Evolutionary conservation across 2,797 vertebrate genomes (phyloP).

Genomic region (Cyclopterus lumpus): DNA sequence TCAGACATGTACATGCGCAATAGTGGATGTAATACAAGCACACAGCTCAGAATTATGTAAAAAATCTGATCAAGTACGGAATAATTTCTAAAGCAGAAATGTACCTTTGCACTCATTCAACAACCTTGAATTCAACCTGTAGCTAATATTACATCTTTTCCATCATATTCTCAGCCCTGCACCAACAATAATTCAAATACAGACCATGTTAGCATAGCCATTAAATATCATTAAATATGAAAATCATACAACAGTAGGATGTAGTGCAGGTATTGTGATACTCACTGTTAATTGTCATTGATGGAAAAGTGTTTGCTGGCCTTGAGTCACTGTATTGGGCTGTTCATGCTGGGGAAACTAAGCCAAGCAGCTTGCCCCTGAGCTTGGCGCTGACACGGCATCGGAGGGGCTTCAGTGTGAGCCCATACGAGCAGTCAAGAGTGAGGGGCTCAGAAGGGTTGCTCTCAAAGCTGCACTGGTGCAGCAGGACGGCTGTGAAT

Average conservation of each 20-base stretch:
- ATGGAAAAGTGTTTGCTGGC: slow-evolving; percentile 69
- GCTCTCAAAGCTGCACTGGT: slow-evolving; percentile 92
- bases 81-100: slow-evolving; percentile 54
- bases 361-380: slow-evolving; percentile 83
- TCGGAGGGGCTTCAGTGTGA: slow-evolving; percentile 90
- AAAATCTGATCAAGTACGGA: slow-evolving; percentile 67
- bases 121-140: slow-evolving; percentile 33
- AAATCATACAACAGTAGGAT: slow-evolving; percentile 61
- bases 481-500: slow-evolving; percentile 89
- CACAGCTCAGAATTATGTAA: slow-evolving; percentile 48
- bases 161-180: slow-evolving; percentile 44
- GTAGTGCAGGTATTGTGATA: slow-evolving; percentile 79
- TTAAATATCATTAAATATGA: slow-evolving; percentile 83
- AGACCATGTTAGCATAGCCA: slow-evolving; percentile 45
- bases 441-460: slow-evolving; percentile 83
- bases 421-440: slow-evolving; percentile 90
- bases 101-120: slow-evolving; percentile 38
- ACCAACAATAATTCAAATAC: slow-evolving; percentile 56
- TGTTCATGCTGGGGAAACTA: slow-evolving; percentile 82
- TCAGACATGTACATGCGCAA: slow-evolving; percentile 60
- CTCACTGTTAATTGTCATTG: slow-evolving; percentile 74
- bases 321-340: slow-evolving; percentile 63
- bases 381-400: slow-evolving; percentile 88
- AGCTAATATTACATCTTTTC: slow-evolving; percentile 34
- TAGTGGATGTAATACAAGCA: slow-evolving; percentile 67